Base-by-base conservation (phyloP, 2,113 vertebrate species). In the Eleginops maclovinus region DNA sequence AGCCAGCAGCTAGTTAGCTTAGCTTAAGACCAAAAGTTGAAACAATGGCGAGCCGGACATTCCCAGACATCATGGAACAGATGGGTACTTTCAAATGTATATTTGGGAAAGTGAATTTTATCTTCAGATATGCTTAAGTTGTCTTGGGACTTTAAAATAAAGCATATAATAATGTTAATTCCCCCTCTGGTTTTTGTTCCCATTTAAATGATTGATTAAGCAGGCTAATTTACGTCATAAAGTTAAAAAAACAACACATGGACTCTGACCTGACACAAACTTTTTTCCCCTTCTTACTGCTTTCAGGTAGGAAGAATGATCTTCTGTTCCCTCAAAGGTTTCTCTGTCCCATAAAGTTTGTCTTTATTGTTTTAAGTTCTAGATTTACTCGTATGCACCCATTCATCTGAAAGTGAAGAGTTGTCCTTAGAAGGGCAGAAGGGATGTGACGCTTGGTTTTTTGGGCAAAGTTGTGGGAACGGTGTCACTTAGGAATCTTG, bases 341-440 rank as follows among this genome's bases (percentile, higher is more conserved):
- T 76, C 78, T 86, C 83, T 88, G 82, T 89, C 73, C 68, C 59
- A 56, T 44, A 77, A 85, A 83, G 68, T 72, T 22, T 5, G 36
- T 58, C 77, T 88, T 88, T 91, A 86, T 91, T 92, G 68, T 90
- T 89, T 85, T 88, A 88, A 91, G 81, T 85, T 86, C 82, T 90
- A 90, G 85, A 50, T 87, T 91, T 90, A 88, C 89, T 76, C n/a
- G 2, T 79, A 77, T 87, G 80, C 70, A 49, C 60, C 56, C 59
- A 49, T 82, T 75, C 70, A 75, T 70, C 50, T 2, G 31, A 54
- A 62, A 79, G 44, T 21, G 55, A 79, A 26, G 28, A 72, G 58
- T 79, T 89, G 75, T 84, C 86, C 78, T 81, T 75, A 82, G 82
- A 89, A 87, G 79, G 83, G 73, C 68, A 85, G 75, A 82, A 41